phyloP scores from a whole-genome alignment of 2,797 vertebrate species.

The Poecilia velifera region DNA sequence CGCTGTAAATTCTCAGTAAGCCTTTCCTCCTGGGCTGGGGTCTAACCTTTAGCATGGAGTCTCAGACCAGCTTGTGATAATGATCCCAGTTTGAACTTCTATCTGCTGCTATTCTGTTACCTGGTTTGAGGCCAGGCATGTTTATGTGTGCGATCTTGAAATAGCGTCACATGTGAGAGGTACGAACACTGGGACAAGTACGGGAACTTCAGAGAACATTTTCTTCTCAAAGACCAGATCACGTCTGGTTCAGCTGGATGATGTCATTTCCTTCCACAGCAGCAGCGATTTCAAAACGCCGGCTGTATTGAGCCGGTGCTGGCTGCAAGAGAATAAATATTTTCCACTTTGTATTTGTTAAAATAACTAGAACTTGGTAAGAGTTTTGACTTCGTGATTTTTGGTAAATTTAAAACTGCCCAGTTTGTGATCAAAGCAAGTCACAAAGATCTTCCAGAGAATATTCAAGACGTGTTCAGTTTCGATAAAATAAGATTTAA shows the following conservation, averaged over 20 bases:
- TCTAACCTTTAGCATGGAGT: background rate
- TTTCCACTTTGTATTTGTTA: background rate
- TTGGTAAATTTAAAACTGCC: no score
- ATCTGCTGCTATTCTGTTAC: slow-evolving; percentile 7
- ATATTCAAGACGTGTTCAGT: no score
- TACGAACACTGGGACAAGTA: background rate
- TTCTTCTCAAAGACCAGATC: background rate
- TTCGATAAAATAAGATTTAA: no score
- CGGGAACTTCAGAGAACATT: background rate
- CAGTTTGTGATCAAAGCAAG: no score
- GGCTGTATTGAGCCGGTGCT: background rate
- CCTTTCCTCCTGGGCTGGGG: background rate
- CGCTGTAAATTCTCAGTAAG: background rate
- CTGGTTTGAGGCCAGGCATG: background rate
- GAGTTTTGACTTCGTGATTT: background rate
- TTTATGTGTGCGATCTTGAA: background rate
- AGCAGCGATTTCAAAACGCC: background rate
- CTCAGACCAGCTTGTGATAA: background rate
- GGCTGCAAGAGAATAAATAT: background rate
- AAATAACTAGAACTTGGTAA: background rate
- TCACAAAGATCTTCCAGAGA: no score
- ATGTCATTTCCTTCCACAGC: background rate
- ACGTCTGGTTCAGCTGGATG: background rate
- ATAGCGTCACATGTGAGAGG: background rate
- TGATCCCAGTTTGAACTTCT: background rate